These are phyloP conservation scores for Gila robusta DNA, from an alignment of 2,797 vertebrate genomes.

Conservation along the genomic window DNA sequence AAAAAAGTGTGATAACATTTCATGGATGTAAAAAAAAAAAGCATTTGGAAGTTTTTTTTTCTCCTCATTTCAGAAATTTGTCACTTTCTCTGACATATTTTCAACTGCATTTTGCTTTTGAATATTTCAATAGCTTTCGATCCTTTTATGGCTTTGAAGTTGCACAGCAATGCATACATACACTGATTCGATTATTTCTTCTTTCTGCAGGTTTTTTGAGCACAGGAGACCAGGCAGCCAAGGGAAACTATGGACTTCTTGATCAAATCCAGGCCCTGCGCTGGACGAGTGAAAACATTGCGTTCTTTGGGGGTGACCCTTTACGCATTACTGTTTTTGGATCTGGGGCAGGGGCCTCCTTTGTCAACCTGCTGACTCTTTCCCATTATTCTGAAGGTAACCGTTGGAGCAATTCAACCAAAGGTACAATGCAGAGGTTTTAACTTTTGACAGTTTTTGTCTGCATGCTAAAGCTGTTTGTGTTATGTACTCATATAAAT, in stretches of 20 bases:
- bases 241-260: conserved; percentile 97
- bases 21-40: conserved; percentile 41
- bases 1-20: conserved; percentile 53
- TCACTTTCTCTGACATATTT: not conserved
- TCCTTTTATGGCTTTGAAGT: conserved; percentile 6
- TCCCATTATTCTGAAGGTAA: conserved; percentile 99
- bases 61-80: not conserved
- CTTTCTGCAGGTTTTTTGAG: conserved; percentile 91
- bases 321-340: conserved; percentile 99
- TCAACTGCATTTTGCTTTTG: not conserved
- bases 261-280: conserved; percentile 97
- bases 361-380: conserved; percentile 98
- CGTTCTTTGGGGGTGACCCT: conserved; percentile 97
- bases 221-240: conserved; percentile 98
- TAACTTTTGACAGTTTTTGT: conserved; percentile 89
- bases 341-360: conserved; percentile 97
- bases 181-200: conserved; percentile 36
- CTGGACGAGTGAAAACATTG: conserved; percentile 99
- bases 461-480: conserved; percentile 84
- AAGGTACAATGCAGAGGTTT: conserved; percentile 95
- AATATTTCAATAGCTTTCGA: not conserved
- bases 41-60: not conserved
- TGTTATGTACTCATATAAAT: conserved; percentile 64
- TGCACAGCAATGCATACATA: not conserved
- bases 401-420: conserved; percentile 99